phyloP scores from a whole-genome alignment of 2,113 vertebrate genomes.

The Anseranas semipalmata region DNA sequence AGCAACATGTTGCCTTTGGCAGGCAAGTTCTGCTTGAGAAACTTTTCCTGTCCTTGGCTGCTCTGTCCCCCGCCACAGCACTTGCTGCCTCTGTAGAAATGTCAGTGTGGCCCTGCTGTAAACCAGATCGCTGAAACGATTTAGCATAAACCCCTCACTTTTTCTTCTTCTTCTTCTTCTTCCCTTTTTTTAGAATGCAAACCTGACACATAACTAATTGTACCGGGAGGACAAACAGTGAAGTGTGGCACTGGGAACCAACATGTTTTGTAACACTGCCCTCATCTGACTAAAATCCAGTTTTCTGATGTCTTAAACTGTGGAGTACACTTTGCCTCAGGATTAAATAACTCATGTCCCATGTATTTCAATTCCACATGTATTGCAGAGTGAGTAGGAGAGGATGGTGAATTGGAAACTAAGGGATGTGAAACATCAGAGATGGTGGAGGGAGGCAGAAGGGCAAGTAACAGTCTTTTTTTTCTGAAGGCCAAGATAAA shows the following conservation, averaged over 20 bases:
- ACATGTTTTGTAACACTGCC: constrained; percentile 30
- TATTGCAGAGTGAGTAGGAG: not conserved
- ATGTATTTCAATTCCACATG: not conserved
- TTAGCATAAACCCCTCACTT: not conserved
- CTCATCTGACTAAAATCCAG: constrained; percentile 17
- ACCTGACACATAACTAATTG: accelerated
- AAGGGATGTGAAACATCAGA: not conserved
- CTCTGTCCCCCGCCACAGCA: not conserved
- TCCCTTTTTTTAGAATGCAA: not conserved
- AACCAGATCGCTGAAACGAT: not conserved
- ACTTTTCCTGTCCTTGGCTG: not conserved
- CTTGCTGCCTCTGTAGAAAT: not conserved
- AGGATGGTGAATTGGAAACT: not conserved
- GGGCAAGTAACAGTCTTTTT: not conserved
- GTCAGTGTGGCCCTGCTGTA: not conserved
- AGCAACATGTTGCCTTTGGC: accelerated
- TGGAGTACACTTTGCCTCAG: not conserved
- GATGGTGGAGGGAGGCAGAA: accelerated
- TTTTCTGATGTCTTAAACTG: not conserved
- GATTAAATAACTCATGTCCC: not conserved
- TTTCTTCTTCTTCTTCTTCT: no score
- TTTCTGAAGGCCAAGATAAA: not conserved
- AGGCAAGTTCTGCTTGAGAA: not conserved
- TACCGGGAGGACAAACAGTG: not conserved
- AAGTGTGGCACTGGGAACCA: not conserved